Base-by-base conservation (phyloP, 2,888 invertebrate genomes). In the Pollenia amentaria region DNA sequence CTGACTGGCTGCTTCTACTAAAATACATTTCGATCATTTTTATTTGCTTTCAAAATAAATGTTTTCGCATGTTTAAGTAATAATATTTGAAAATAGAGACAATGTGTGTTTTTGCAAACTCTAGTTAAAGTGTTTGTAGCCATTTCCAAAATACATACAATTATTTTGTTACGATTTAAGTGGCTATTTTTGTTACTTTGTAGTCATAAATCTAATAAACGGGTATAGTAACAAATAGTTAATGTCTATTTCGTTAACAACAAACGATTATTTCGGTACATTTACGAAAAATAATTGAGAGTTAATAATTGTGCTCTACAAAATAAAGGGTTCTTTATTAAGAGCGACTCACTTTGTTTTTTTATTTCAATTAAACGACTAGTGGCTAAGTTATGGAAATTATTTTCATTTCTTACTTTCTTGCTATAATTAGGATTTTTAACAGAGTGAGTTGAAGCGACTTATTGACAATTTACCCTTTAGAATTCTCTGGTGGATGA, bases 201-300 rank as follows among this genome's bases (percentile, higher is more conserved):
- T 55, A 73, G 80, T 53, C 76, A 87, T 87, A 80, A 84, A 87
- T 84, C 87, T 84, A 67, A 69, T 65, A 40, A 29, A 77, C 76
- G 48, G 72, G 60, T 53, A 79, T 14, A 51, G 62, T 46, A 38
- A 78, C 67, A 67, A 51, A 64, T 42, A 46, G 64, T 64, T 55
- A 70, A 57, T 64, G 55, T 77, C 44, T 70, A 62, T 70, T 83
- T 77, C 55, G 64, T 77, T 77, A 48, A 57, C 21, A 81, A 81
- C 57, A 73, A 67, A 75, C 48, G 29, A 81, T 75, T 75, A 75
- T 67, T 79, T 69, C 60, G 60, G 48, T 53, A 62, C 44, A 46
- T 42, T 70, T 46, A 12, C 40, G 40, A 18, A 40, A 2, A 70
- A 42, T 46, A 46, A 21, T 53, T 29, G 29, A 51, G 14, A 7